Conservation (phyloP, 2,797 vertebrate genomes). For the Oryzias dopingdopingensis region DNA sequence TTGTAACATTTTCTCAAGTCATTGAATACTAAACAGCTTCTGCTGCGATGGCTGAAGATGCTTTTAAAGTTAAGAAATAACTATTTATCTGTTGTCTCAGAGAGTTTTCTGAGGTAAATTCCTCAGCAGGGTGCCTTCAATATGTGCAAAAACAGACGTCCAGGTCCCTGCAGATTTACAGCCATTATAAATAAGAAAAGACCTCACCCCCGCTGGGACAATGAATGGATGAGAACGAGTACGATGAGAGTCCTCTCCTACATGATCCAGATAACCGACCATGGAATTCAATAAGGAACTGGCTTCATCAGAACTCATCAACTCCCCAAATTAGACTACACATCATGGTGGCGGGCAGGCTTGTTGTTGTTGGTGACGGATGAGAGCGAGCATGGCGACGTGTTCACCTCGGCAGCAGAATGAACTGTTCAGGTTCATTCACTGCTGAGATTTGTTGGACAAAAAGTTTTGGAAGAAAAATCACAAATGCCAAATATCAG, state of each 20-base stretch:
- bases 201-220: conserved; percentile 57
- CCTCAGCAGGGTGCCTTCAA: conserved; percentile 49
- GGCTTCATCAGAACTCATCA: conserved; percentile 75
- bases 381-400: conserved; percentile 35
- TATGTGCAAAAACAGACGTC: conserved; percentile 26
- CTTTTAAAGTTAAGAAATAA: conserved; percentile 12
- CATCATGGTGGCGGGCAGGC: conserved; percentile 58
- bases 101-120: conserved; percentile 57
- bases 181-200: conserved; percentile 65
- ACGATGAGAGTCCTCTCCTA: conserved; percentile 55
- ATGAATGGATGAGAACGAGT: conserved; percentile 60
- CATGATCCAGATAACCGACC: conserved; percentile 71
- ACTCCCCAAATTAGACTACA: conserved; percentile 65
- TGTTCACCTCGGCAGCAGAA: conserved; percentile 23
- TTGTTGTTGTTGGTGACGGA: conserved; percentile 67
- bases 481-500: conserved; percentile 13
- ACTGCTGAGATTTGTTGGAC: conserved; percentile 3
- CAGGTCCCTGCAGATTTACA: conserved; percentile 50
- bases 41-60: no score
- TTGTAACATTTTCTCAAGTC: no score
- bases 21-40: no score
- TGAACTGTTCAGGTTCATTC: conserved; percentile 10
- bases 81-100: conserved; percentile 29
- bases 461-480: conserved; percentile 18
- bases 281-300: conserved; percentile 73